A percentile compares a stretch with the other conserved stretches of the same genome.
Conservation (phyloP, 2,113 vertebrate species). For the Lophochroa leadbeateri region DNA sequence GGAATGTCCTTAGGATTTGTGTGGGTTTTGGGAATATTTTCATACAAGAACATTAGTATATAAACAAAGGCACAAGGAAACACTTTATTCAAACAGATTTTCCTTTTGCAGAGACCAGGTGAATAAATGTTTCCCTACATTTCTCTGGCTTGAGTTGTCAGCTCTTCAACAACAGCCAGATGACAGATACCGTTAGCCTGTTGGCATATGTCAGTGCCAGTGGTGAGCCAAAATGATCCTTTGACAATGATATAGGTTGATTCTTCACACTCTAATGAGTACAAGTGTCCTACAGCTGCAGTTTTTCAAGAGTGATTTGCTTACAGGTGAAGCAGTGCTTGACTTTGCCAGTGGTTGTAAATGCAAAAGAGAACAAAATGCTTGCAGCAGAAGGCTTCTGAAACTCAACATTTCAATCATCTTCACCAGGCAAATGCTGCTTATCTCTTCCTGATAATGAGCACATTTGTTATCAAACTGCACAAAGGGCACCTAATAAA, state of each 20-base stretch:
- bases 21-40: not conserved
- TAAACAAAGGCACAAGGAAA: not conserved
- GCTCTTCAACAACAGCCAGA: not conserved
- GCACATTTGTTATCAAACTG: not conserved
- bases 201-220: not conserved
- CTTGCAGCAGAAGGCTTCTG: not conserved
- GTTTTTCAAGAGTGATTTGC: not conserved
- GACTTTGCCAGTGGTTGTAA: not conserved
- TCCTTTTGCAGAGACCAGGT: not conserved
- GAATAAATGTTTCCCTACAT: not conserved
- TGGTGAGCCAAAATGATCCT: not conserved
- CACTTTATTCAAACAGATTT: not conserved
- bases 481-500: not conserved
- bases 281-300: not conserved
- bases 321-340: not conserved
- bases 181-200: not conserved
- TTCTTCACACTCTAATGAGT: not conserved
- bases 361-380: not conserved
- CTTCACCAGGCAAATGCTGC: not conserved
- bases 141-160: not conserved
- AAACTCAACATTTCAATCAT: not conserved
- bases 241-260: not conserved
- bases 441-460: slow-evolving; percentile 1
- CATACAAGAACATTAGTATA: not conserved
- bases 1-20: not conserved